Percentiles rank a stretch among this genome's conserved stretches.
These are phyloP conservation scores for Pitangus sulphuratus DNA, from an alignment of 2,797 vertebrate genomes.

Conservation along the genomic window DNA sequence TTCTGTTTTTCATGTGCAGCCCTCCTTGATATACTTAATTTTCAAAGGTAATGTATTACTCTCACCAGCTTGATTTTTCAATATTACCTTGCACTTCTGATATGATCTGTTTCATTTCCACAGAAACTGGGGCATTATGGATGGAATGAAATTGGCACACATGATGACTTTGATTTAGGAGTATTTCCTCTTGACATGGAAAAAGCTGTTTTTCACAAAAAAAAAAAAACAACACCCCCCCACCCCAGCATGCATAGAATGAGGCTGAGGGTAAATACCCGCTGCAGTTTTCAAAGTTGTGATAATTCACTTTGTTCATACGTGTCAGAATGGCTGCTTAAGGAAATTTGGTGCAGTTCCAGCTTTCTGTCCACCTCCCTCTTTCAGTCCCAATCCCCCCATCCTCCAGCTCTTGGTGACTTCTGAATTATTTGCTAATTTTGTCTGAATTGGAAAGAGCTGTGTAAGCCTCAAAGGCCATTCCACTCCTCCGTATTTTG, in stretches of 20 bases:
- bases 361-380: not conserved
- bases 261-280: not conserved
- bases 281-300: not conserved
- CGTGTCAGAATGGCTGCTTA: not conserved
- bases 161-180: not conserved
- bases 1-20: conserved; percentile 73
- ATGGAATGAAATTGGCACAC: not conserved
- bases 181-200: not conserved
- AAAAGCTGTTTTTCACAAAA: not conserved
- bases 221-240: not conserved
- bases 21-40: conserved; percentile 79
- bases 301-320: not conserved
- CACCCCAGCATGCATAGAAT: not conserved
- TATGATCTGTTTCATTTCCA: conserved; percentile 30
- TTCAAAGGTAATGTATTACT: conserved; percentile 78
- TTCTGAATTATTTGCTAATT: conserved; percentile 7
- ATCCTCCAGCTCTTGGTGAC: not conserved
- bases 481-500: not conserved
- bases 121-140: not conserved
- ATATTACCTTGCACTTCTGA: not conserved
- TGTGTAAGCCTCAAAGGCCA: not conserved
- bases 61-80: not conserved
- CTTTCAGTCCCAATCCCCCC: not conserved
- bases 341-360: not conserved
- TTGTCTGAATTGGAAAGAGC: not conserved